Conservation (phyloP, 2,797 vertebrate species). For the Odontamblyopus rebecca region DNA sequence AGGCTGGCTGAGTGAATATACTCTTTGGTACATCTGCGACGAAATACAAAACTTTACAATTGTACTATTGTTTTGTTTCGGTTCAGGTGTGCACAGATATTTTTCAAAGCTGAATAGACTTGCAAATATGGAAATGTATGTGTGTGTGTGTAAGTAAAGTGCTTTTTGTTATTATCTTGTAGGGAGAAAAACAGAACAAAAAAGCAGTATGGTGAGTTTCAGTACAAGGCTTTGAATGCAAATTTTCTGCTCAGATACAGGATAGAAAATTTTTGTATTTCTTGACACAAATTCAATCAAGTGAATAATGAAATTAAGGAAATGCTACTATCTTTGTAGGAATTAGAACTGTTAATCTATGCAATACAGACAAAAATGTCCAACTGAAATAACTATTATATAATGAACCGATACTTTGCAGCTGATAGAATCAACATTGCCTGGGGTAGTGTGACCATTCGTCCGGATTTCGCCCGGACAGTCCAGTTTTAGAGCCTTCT, state of each 20-base stretch:
- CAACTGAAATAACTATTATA: no score
- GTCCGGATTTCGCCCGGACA: no score
- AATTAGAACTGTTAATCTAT: no score
- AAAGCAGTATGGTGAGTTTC: not conserved
- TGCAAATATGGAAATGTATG: not conserved
- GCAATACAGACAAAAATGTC: no score
- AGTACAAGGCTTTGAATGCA: not conserved
- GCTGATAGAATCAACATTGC: no score
- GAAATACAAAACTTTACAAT: constrained; percentile 22
- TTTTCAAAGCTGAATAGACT: not conserved
- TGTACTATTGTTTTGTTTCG: not conserved
- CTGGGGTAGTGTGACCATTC: no score
- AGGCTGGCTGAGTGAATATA: constrained; percentile 50
- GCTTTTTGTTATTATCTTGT: no score
- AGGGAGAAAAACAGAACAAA: no score
- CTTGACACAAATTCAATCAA: not conserved
- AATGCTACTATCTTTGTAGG: not conserved
- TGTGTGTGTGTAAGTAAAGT: not conserved
- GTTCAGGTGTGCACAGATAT: not conserved
- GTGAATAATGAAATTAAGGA: not conserved
- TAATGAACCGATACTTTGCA: no score
- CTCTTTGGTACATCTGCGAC: constrained; percentile 10
- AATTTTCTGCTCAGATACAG: not conserved
- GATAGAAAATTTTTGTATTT: not conserved
- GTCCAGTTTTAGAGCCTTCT: no score